A percentile compares a stretch with the other conserved stretches of the same genome.
Evolutionary conservation across 2,888 invertebrate species (phyloP).

Genomic region (Rotaria macrura): DNA sequence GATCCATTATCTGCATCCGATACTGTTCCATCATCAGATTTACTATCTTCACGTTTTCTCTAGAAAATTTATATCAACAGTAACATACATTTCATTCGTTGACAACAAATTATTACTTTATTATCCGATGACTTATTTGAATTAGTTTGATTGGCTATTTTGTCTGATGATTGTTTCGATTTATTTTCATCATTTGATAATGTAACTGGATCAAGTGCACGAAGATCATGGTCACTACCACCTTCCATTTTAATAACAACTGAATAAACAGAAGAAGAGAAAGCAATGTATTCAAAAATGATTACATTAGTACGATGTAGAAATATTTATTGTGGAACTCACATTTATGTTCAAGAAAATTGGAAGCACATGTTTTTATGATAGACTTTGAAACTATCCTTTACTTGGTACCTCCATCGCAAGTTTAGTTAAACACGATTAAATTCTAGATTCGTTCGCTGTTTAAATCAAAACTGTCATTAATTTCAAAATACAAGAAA

Average conservation of each 20-base stretch:
- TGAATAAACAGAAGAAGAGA: background rate
- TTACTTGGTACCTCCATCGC: too few species aligned
- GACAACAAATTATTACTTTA: background rate
- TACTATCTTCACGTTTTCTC: slow-evolving; percentile 35
- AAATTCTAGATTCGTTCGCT: too few species aligned
- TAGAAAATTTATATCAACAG: slow-evolving; percentile 13
- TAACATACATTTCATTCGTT: too few species aligned
- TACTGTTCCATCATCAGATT: slow-evolving; percentile 20
- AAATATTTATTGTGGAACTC: too few species aligned
- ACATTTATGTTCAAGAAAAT: too few species aligned
- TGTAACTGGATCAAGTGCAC: slow-evolving; percentile 59
- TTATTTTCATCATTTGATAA: slow-evolving; percentile 41
- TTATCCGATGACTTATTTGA: background rate
- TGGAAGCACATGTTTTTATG: too few species aligned
- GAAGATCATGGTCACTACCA: slow-evolving; percentile 64
- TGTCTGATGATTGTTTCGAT: slow-evolving; percentile 27
- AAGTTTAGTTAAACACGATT: too few species aligned
- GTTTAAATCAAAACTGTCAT: too few species aligned
- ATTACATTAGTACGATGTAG: too few species aligned
- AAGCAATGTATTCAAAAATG: too few species aligned
- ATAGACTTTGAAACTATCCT: too few species aligned
- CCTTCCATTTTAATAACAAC: slow-evolving; percentile 92
- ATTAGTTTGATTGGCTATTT: background rate
- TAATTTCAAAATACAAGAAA: too few species aligned
- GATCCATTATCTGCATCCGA: slow-evolving; percentile 37